Conservation (phyloP, 1,140 invertebrate species). For the Hydropsyche tenuis region DNA sequence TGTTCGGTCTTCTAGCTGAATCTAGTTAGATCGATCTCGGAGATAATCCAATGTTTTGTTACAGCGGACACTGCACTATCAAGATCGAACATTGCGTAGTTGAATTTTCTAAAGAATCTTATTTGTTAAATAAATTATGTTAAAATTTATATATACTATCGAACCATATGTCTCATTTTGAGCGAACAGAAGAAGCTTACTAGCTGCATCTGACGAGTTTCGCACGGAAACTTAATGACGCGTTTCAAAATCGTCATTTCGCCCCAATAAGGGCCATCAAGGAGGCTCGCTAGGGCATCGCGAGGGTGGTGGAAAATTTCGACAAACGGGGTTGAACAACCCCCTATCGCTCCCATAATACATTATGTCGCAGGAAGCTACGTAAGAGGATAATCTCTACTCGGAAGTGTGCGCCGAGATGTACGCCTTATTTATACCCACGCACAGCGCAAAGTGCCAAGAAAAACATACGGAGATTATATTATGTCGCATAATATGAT, state of each 20-base stretch:
- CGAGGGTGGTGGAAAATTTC: slow-evolving; percentile 5
- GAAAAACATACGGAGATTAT: not conserved
- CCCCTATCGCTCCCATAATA: not conserved
- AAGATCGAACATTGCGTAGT: no score
- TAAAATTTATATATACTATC: no score
- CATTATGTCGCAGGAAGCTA: slow-evolving; percentile 5
- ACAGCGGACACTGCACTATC: no score
- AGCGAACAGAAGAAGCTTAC: no score
- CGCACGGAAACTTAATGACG: not conserved
- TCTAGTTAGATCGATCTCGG: no score
- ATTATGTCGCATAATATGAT: not conserved
- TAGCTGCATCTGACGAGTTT: no score
- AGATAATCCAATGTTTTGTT: no score
- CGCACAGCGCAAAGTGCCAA: slow-evolving; percentile 10
- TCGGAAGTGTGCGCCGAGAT: not conserved
- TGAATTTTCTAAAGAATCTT: no score
- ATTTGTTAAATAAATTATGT: no score
- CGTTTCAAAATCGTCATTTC: slow-evolving; percentile 5
- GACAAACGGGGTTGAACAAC: no score
- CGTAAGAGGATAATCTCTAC: slow-evolving; percentile 27
- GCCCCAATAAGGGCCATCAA: not conserved
- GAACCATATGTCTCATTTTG: no score
- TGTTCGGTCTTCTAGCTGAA: no score
- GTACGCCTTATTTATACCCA: slow-evolving; percentile 11
- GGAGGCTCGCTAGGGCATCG: not conserved